Base-by-base conservation (phyloP, 2,797 vertebrate genomes). In the Australoheros facetus region DNA sequence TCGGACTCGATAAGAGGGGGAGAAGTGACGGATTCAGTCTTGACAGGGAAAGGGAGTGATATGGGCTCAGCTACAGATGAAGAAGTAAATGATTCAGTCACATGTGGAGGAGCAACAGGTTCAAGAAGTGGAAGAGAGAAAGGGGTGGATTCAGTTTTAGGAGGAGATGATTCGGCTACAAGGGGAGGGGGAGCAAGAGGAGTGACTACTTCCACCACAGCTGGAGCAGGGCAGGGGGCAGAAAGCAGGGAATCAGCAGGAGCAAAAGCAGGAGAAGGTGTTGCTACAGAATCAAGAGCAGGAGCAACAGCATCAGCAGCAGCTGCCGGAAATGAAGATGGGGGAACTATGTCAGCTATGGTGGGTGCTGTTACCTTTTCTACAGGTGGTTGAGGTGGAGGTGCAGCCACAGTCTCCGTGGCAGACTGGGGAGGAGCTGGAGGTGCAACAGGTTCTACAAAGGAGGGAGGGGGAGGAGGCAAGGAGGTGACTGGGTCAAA, bases 281-380 rank as follows among this genome's bases (percentile, higher is more conserved):
- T 54, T 4, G n/a, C 82, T 56, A 79, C 71, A 82, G 85, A 34
- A 73, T 92, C 87, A 80, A 86, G 86, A 91, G 87, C 86, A 78
- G 91, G 57, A 87, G 84, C 83, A 70, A 73, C 73, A 69, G 70
- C 48, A 59, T 62, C 64, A 78, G 59, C 83, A 80, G 84, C 23
- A 79, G 82, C 57, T 42, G 82, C 51, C 19, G 89, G 12, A 32
- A 80, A 55, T 71, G 89, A 45, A 34, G 86, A 39, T 32, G 90
- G 87, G 60, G 89, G 51, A 78, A 90, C 89, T 83, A 80, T 81
- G 60, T 94, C 92, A 74, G 51, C 78, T 2, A 90, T 72, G 74
- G 78, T 86, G 73, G 91, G 86, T 54, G 85, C 88, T 86, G 82
- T 89, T 93, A 95, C 94, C 93, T 95, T 90, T 87, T 92, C 83